Base-by-base conservation (phyloP, 2,888 invertebrate species). In the Oligia strigilis region DNA sequence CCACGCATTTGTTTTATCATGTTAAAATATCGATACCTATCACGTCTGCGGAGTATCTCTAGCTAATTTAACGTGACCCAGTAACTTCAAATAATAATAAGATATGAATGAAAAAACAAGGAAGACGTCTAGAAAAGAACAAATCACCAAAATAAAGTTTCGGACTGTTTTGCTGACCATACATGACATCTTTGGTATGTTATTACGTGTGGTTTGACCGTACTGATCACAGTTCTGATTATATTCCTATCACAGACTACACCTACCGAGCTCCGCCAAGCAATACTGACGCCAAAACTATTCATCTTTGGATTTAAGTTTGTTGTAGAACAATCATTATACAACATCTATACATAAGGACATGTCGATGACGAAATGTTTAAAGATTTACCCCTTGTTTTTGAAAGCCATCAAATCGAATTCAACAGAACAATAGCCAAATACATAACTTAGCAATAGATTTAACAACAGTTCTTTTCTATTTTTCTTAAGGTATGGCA, bases 211-310 rank as follows among this genome's bases (percentile, higher is more conserved):
- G 93, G 94, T 94, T 92, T 90, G 89, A 94, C 93, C 93, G 91
- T 91, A 88, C 90, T 88, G 90, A 95, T 95, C 95, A 95, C 95
- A 95, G 94, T 91, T 94, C 89, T 88, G 85, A 89, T 91, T 89
- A 90, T 81, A 60, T 90, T 89, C 90, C 93, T 95, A 95, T 94
- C 95, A 95, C 95, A 95, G 94, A 90, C 93, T 92, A 89, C 86
- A 77, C 82, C 88, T 87, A 88, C 77, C 84, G 79, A 84, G 79
- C 83, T 86, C 79, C 81, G 29, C 78, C 81, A 88, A 89, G 89
- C 89, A 78, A 87, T 78, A 83, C 77, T 81, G 78, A 74, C 65
- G 70, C 17, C 36, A 71, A 77, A 19, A 55, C 71, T 60, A 66
- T 52, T 29, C 13, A 36, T 46, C n/a, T 11, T 62, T 43, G 40